Conservation (phyloP, 2,888 invertebrate species). For the Phortica magna region DNA sequence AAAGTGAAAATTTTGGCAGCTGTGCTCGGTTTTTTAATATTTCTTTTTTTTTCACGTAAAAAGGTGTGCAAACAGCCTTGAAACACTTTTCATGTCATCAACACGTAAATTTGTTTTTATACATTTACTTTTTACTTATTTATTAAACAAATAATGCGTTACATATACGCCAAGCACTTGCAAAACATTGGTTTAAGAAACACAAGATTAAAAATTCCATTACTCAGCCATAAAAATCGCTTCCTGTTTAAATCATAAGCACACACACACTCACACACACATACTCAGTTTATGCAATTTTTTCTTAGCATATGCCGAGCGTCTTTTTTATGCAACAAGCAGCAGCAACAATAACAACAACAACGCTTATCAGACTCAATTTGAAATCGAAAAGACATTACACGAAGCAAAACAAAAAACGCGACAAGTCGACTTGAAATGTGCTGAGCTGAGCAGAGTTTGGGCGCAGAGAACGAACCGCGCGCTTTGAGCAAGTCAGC, state of each 20-base stretch:
- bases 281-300: slow-evolving; percentile 61
- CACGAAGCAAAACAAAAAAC: slow-evolving; percentile 14
- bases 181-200: slow-evolving; percentile 3
- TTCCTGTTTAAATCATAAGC: slow-evolving; percentile 55
- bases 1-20: slow-evolving; percentile 24
- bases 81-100: slow-evolving; percentile 4
- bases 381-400: slow-evolving; percentile 20
- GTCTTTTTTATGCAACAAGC: slow-evolving; percentile 63
- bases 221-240: slow-evolving; percentile 41
- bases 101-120: not conserved
- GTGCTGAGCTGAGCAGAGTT: slow-evolving; percentile 14
- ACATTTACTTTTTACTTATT: not conserved
- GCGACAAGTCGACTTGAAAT: not conserved
- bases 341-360: slow-evolving; percentile 34
- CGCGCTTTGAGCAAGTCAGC: not conserved
- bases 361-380: not conserved
- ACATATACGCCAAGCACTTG: not conserved
- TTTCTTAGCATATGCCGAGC: slow-evolving; percentile 42
- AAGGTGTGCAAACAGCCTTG: slow-evolving; percentile 26
- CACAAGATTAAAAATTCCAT: slow-evolving; percentile 16
- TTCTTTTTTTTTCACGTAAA: not conserved
- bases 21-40: not conserved
- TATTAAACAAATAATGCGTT: not conserved
- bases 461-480: not conserved
- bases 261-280: no score